Evolutionary conservation across 2,113 vertebrate species (phyloP).

Genomic region (Agapornis roseicollis): DNA sequence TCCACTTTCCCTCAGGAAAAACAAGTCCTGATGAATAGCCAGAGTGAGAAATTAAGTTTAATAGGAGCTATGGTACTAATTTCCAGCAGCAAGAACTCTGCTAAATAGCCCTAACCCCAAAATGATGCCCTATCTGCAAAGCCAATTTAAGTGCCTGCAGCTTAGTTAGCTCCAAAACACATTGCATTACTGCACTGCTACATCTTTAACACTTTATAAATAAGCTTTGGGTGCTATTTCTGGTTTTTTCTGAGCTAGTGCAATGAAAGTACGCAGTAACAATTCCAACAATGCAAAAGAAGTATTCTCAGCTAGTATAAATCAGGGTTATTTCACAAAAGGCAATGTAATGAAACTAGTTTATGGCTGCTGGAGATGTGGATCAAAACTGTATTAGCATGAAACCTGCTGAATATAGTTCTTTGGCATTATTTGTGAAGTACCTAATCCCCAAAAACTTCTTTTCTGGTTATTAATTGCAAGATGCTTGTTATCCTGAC

Average conservation of each 20-base stretch:
- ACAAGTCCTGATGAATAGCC: not conserved
- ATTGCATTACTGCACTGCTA: not conserved
- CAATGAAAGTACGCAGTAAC: not conserved
- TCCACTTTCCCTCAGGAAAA: not conserved
- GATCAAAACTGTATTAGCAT: not conserved
- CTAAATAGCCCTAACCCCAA: not conserved
- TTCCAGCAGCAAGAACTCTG: not conserved
- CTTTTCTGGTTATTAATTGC: constrained; percentile 24
- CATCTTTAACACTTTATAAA: not conserved
- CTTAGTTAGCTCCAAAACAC: not conserved
- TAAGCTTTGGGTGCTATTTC: not conserved
- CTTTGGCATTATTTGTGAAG: constrained; percentile 23
- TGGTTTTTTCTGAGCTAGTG: not conserved
- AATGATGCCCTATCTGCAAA: not conserved
- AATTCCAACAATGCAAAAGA: not conserved
- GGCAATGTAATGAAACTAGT: not conserved
- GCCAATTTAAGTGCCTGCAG: not conserved
- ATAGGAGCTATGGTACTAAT: not conserved
- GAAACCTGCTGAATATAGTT: not conserved
- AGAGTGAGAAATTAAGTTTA: not conserved
- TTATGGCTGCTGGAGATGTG: not conserved
- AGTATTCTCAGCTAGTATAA: not conserved
- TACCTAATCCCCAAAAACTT: not conserved
- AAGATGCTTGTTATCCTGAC: not conserved
- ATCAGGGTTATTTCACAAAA: constrained; percentile 11